These are phyloP conservation scores for Sabatieria punctata DNA, from an alignment of 2,888 invertebrate genomes.

Conservation along the genomic window DNA sequence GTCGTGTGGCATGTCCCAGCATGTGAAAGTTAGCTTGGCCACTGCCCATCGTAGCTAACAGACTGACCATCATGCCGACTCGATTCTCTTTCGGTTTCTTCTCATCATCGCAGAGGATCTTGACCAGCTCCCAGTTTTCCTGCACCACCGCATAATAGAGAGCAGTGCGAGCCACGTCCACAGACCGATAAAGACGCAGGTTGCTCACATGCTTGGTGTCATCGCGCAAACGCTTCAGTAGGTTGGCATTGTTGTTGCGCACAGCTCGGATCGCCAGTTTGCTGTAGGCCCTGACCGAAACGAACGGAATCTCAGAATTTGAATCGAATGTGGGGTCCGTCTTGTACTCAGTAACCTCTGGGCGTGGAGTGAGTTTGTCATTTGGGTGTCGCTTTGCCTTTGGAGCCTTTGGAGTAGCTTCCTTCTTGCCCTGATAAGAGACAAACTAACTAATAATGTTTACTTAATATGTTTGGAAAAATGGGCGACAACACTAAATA, in stretches of 20 bases:
- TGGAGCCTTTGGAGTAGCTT: slow-evolving; percentile 17
- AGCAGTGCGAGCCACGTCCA: slow-evolving; percentile 17
- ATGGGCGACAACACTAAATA: no score
- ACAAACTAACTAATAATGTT: no score
- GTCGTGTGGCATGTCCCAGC: slow-evolving; percentile 32
- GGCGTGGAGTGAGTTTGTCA: slow-evolving; percentile 30
- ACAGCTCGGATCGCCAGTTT: slow-evolving; percentile 38
- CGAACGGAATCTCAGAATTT: slow-evolving; percentile 34
- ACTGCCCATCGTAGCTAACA: slow-evolving; percentile 24
- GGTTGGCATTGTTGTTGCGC: slow-evolving; percentile 31
- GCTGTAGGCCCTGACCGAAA: slow-evolving; percentile 34
- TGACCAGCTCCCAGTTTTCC: slow-evolving; percentile 29
- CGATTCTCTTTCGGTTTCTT: slow-evolving; percentile 14
- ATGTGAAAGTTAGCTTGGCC: slow-evolving; percentile 29
- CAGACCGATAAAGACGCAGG: slow-evolving; percentile 16
- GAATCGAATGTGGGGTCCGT: slow-evolving; percentile 36
- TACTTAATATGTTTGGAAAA: no score
- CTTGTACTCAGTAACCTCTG: slow-evolving; percentile 31
- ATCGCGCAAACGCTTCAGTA: slow-evolving; percentile 31
- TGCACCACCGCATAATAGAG: slow-evolving; percentile 29
- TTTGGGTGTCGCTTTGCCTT: background rate
- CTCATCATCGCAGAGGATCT: slow-evolving; percentile 19
- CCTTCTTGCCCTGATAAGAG: no score
- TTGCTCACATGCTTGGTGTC: slow-evolving; percentile 29
- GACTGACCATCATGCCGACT: slow-evolving; percentile 16